Conservation (phyloP, 2,113 vertebrate species). For the Phylloscopus trochiloides region DNA sequence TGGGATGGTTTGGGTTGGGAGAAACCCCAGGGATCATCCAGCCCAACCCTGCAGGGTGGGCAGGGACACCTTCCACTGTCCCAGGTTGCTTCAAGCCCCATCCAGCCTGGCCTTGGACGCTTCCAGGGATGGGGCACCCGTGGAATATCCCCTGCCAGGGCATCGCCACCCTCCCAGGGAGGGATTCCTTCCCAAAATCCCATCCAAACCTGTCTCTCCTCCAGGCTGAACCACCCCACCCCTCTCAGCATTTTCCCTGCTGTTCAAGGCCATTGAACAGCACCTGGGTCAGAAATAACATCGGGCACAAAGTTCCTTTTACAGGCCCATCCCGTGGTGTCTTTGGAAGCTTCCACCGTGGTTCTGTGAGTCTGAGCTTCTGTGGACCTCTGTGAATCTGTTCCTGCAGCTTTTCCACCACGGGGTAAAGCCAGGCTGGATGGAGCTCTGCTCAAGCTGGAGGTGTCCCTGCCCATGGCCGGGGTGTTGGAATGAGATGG, state of each 20-base stretch:
- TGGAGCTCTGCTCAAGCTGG: background rate
- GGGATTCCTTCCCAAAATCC: background rate
- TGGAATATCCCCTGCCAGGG: background rate
- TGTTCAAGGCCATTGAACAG: rapidly evolving
- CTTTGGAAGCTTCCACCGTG: background rate
- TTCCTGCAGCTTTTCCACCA: background rate
- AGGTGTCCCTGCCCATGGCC: background rate
- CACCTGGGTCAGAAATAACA: background rate
- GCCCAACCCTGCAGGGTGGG: background rate
- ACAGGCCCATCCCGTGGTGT: rapidly evolving
- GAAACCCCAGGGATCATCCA: background rate
- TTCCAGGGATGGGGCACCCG: background rate
- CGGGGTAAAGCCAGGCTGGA: rapidly evolving
- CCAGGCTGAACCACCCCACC: background rate
- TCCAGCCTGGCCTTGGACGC: background rate
- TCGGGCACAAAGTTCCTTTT: background rate
- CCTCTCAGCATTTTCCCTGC: background rate
- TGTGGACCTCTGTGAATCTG: background rate
- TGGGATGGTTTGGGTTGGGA: rapidly evolving
- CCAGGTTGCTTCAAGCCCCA: rapidly evolving
- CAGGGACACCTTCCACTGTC: background rate
- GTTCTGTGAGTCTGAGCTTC: background rate
- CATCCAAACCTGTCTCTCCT: background rate
- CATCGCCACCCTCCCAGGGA: rapidly evolving
- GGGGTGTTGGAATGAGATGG: rapidly evolving